A percentile compares a stretch with the other conserved stretches of the same genome.
These are phyloP conservation scores for Alloplasta piceator DNA, from an alignment of 2,888 invertebrate species.

Conservation along the genomic window DNA sequence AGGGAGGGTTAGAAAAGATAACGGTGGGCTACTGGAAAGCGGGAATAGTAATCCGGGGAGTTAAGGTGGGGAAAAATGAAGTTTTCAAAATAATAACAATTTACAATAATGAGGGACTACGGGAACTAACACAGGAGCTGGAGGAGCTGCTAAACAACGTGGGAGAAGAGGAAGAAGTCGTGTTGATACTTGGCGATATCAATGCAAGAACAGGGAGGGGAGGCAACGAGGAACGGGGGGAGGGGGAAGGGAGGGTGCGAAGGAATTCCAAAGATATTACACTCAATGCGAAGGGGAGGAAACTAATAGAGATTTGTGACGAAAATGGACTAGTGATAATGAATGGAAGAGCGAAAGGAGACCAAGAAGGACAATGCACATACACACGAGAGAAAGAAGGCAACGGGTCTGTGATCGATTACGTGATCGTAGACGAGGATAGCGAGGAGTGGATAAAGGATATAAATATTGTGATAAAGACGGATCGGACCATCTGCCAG, in stretches of 20 bases:
- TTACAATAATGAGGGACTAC: conserved; percentile 5
- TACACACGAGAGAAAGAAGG: conserved; percentile 9
- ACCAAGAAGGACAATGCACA: neutral
- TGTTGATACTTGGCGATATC: conserved; percentile 39
- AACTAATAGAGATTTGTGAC: conserved; percentile 17
- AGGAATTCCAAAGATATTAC: conserved; percentile 7
- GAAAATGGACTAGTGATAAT: neutral
- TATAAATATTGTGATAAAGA: conserved; percentile 12
- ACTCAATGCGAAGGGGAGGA: conserved; percentile 16
- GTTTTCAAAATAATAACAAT: neutral
- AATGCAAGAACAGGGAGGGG: conserved; percentile 46
- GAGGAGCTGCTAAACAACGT: neutral
- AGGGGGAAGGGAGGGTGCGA: too few species aligned
- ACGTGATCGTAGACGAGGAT: conserved; percentile 9
- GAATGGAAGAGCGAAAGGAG: conserved; percentile 35
- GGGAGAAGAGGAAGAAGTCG: conserved; percentile 4
- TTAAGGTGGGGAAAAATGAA: conserved; percentile 20
- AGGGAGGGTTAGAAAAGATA: neutral
- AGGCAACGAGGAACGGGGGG: neutral
- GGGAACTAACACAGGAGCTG: neutral
- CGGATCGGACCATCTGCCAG: conserved; percentile 36
- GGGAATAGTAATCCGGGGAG: conserved; percentile 18
- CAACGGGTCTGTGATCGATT: conserved; percentile 39
- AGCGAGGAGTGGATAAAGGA: neutral
- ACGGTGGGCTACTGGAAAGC: conserved; percentile 23